These are phyloP conservation scores for Mycteria americana DNA, from an alignment of 2,797 vertebrate genomes.

Conservation along the genomic window DNA sequence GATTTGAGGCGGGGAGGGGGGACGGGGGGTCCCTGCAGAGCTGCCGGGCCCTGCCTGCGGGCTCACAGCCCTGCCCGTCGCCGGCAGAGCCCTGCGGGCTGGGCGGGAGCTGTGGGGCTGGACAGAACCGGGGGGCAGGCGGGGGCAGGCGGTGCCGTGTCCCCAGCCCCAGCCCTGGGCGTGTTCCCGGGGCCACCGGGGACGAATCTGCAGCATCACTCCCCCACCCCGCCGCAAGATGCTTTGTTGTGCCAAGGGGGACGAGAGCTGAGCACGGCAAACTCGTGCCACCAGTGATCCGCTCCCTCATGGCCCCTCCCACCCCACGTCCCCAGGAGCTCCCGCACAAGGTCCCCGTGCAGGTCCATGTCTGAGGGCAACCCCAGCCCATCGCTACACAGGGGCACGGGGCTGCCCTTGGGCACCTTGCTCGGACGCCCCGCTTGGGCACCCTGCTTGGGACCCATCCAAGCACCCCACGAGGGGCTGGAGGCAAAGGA, in stretches of 20 bases:
- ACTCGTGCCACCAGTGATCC: not conserved
- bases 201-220: not conserved
- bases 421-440: no score
- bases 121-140: not conserved
- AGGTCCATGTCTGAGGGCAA: rapidly evolving
- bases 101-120: not conserved
- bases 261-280: not conserved
- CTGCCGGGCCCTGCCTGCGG: not conserved
- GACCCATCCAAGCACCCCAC: not conserved
- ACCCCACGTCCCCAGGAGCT: rapidly evolving
- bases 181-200: not conserved
- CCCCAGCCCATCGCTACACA: not conserved
- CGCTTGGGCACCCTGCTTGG: not conserved
- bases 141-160: not conserved
- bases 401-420: not conserved
- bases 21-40: not conserved
- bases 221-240: not conserved
- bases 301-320: rapidly evolving
- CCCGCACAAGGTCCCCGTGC: rapidly evolving
- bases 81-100: not conserved
- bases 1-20: not conserved
- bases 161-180: not conserved
- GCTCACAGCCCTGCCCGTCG: not conserved
- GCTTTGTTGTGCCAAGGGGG: not conserved
- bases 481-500: not conserved